Evolutionary conservation across 1,140 invertebrate species (phyloP), one percentile per base, ranked within the genome.

Genomic region (Eumeta japonica): DNA sequence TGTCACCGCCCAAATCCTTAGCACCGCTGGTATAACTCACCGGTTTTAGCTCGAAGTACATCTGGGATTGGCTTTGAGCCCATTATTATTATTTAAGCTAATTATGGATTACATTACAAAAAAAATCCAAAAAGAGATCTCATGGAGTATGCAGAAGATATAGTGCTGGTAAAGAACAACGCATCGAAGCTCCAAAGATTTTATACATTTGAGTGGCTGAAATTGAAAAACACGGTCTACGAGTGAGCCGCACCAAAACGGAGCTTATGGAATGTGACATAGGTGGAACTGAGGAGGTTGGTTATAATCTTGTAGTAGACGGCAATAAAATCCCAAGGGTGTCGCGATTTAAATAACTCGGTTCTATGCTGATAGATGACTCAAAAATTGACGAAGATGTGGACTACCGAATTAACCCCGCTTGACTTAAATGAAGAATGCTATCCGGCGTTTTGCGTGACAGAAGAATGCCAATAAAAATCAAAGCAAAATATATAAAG

Each of bases 131-230:
- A 11, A 16, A 9, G 16, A 10, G 10, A 9, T 17, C 1, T 17
- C 31, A 33, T 33, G 15, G 10, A 11, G 1, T 33, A 33, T 17
- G 31, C 31, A 10, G 31, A 33, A n/a, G 31, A 33, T 17, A 17
- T 33, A 16, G 31, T 11, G 11, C 31, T 33, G 10, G 19, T 33
- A n/a, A 3, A 5, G 2, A 33, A 33, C 16, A 33, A 14, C 15
- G 11, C 16, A 17, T 4, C 5, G 4, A 11, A 33, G 11, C 16
- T 33, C 10, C 31, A 33, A n/a, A 17, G 5, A 10, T 14, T 9
- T 17, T 33, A 3, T n/a, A 17, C 10, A 2, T 11, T 11, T 33
- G 31, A 17, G 16, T 16, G 9, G 10, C 2, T 1, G 7, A 10
- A 1, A 16, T 33, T 11, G 31, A 33, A 17, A 33, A 3, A 10